Evolutionary conservation across 2,797 vertebrate genomes (phyloP), one percentile per base, ranked within the genome.

Genomic region (Poecile montanus): DNA sequence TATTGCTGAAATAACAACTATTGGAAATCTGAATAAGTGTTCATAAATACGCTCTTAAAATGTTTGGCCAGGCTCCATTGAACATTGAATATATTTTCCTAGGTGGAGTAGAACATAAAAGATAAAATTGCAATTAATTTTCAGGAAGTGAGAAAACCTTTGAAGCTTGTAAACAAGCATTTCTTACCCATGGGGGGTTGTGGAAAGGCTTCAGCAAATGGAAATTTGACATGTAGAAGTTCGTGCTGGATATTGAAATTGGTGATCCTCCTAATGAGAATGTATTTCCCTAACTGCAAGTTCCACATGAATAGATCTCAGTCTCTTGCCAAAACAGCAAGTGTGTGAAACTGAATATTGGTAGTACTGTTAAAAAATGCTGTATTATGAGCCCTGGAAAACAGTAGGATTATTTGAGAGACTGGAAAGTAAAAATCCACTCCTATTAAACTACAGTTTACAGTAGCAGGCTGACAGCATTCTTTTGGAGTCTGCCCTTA

Each of bases 81-180:
- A 92, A 66, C 72, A 62, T 30, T 75, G 56, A 76, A 29, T 87
- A n/a, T 67, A 22, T 91, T 56, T 44, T 96, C 47, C 45, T 85
- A 20, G 87, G 56, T 72, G 66, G 47, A 88, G 65, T 30, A 53
- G 50, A 85, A 84, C 65, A 66, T 72, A 72, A 91, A 87, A 67
- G 81, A 82, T 70, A 73, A 77, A 92, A 79, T 50, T 72, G 54
- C 58, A 80, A 88, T 91, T 92, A 85, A 87, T 91, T 72, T 8
- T 65, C 27, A 54, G 61, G 42, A 74, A 82, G 65, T 36, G 48
- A 89, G 56, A 70, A 89, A 96, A 92, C 36, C 19, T 75, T 85
- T 92, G 21, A 79, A 62, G 17, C 38, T 82, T 85, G 51, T 85
- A 91, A 91, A 56, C 50, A 60, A 89, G 62, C 42, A 29, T 86